Conservation (phyloP, 2,888 invertebrate genomes). For the Xestia xanthographa region DNA sequence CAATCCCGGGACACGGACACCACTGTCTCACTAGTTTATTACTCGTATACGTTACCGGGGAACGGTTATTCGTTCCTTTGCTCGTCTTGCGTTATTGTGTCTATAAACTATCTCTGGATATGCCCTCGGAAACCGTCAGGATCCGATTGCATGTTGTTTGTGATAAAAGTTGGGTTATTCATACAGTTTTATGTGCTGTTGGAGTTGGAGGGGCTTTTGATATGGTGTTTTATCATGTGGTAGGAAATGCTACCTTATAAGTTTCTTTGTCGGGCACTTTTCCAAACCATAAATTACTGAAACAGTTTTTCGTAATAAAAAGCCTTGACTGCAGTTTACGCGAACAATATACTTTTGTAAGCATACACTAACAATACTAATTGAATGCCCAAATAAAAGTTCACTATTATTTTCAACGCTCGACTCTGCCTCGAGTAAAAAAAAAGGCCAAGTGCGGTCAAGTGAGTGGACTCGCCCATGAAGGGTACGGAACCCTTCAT, state of each 20-base stretch:
- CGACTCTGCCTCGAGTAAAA: neutral
- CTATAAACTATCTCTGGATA: conserved; percentile 63
- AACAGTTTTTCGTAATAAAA: neutral
- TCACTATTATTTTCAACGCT: neutral
- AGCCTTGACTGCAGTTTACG: neutral
- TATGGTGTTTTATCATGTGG: conserved; percentile 26
- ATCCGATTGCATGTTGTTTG: conserved; percentile 63
- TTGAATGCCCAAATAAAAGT: neutral
- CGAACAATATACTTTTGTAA: neutral
- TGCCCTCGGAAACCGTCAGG: conserved; percentile 53
- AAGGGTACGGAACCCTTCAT: no score
- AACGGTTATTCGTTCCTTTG: conserved; percentile 59
- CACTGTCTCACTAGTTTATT: conserved; percentile 71
- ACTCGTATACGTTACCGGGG: conserved; percentile 66
- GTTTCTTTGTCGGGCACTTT: neutral
- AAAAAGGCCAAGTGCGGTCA: no score
- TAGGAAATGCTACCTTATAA: neutral
- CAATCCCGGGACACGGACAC: conserved; percentile 67
- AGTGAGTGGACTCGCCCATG: no score
- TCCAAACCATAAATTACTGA: neutral
- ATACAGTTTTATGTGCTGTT: conserved; percentile 21
- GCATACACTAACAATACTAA: neutral
- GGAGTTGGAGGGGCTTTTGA: conserved; percentile 7
- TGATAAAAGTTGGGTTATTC: conserved; percentile 51
- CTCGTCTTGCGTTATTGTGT: conserved; percentile 62